phyloP scores from a whole-genome alignment of 2,113 vertebrate species.

The Cinclus cinclus region DNA sequence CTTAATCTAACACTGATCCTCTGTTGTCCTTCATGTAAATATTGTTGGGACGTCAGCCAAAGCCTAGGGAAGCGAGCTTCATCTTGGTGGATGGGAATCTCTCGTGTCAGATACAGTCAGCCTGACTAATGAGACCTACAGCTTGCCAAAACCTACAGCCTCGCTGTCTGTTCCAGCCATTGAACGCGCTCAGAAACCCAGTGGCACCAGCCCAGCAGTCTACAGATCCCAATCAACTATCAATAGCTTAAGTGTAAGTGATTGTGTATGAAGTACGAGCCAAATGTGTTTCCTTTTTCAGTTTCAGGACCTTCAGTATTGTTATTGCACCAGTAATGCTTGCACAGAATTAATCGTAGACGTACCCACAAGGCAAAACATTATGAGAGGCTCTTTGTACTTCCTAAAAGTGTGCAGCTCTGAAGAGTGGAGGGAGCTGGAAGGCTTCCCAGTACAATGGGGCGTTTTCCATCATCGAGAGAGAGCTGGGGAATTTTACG shows the following conservation, averaged over 20 bases:
- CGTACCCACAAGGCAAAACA: constrained; percentile 59
- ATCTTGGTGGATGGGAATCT: constrained; percentile 75
- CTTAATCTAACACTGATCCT: constrained; percentile 65
- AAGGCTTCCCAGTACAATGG: constrained; percentile 28
- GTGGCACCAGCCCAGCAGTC: constrained; percentile 70
- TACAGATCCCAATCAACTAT: constrained; percentile 73
- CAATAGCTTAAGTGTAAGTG: constrained; percentile 77
- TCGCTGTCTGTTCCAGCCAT: constrained; percentile 72
- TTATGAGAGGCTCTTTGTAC: constrained; percentile 52
- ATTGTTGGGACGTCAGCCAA: constrained; percentile 73
- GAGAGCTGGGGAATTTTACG: background rate
- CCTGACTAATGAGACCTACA: constrained; percentile 74
- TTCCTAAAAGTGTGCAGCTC: constrained; percentile 34
- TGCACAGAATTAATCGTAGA: constrained; percentile 68
- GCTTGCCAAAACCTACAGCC: constrained; percentile 75
- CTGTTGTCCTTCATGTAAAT: constrained; percentile 72
- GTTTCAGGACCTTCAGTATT: constrained; percentile 67
- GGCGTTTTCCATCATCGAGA: background rate
- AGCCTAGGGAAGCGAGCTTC: constrained; percentile 72
- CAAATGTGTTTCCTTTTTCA: constrained; percentile 71
- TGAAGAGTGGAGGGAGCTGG: constrained; percentile 39
- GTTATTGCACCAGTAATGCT: constrained; percentile 67
- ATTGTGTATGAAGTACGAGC: constrained; percentile 68
- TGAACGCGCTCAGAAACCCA: constrained; percentile 69
- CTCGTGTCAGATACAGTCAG: constrained; percentile 77